Percentiles rank a stretch among this genome's conserved stretches.
These are phyloP conservation scores for Oreochromis aureus DNA, from an alignment of 2,113 vertebrate species.

Conservation along the genomic window DNA sequence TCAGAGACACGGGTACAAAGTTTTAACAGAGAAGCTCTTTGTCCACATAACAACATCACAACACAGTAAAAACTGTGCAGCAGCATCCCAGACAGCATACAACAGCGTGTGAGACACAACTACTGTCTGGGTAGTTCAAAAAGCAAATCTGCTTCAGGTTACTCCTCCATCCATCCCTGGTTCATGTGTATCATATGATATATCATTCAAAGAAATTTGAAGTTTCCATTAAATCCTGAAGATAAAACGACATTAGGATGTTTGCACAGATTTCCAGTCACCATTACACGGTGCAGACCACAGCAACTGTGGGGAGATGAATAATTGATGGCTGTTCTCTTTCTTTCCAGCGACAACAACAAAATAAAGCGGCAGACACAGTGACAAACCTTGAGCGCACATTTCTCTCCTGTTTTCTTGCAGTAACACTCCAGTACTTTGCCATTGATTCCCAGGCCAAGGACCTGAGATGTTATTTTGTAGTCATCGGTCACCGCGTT, in stretches of 20 bases:
- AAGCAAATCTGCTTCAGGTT: not conserved
- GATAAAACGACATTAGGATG: not conserved
- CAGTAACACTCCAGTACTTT: constrained; percentile 64
- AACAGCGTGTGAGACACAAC: not conserved
- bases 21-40: constrained; percentile 12
- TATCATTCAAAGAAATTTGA: not conserved
- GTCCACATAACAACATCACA: not conserved
- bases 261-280: not conserved
- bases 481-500: constrained; percentile 60
- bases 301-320: not conserved
- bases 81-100: not conserved
- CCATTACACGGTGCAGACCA: not conserved
- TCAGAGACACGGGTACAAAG: not conserved
- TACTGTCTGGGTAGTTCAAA: not conserved
- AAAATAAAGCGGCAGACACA: not conserved
- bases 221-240: not conserved
- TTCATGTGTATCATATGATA: not conserved
- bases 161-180: not conserved
- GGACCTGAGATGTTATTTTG: constrained; percentile 55
- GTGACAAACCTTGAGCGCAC: constrained; percentile 61
- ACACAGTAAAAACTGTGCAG: not conserved
- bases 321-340: constrained; percentile 8
- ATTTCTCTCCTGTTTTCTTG: constrained; percentile 58
- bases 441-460: constrained; percentile 62
- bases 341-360: not conserved